These are phyloP conservation scores for Patella ulyssiponensis DNA, from an alignment of 2,888 invertebrate genomes.

Conservation along the genomic window DNA sequence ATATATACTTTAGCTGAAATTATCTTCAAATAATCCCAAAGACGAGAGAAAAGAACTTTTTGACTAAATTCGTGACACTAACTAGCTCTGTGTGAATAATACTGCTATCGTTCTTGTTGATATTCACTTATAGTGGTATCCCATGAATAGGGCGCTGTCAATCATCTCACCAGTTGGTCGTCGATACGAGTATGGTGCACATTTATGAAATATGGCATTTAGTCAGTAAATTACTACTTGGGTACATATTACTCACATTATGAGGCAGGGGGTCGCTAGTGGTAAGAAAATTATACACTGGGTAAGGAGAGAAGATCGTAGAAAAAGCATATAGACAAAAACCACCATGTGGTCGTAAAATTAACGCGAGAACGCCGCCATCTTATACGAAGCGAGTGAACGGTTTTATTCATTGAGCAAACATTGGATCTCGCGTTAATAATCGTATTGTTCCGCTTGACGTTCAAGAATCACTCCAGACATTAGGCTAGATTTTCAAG, in stretches of 20 bases:
- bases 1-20: not conserved
- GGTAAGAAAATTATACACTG: conserved; percentile 11
- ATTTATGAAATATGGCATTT: conserved; percentile 13
- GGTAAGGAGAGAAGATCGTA: conserved; percentile 4
- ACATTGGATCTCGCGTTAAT: not conserved
- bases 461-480: conserved; percentile 11
- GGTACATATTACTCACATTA: conserved; percentile 10
- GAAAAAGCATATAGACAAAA: not conserved
- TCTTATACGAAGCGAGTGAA: too few species aligned
- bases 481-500: not conserved
- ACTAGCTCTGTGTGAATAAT: not conserved
- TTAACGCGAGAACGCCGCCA: not conserved
- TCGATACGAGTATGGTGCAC: not conserved
- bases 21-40: not conserved
- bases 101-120: not conserved
- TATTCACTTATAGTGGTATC: not conserved
- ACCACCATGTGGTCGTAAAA: not conserved
- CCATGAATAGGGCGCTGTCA: not conserved
- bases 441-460: conserved; percentile 9
- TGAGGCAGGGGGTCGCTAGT: not conserved
- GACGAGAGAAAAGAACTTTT: conserved; percentile 4
- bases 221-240: conserved; percentile 11
- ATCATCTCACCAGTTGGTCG: not conserved
- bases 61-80: conserved; percentile 11
- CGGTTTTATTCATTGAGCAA: too few species aligned